Evolutionary conservation across 2,888 invertebrate genomes (phyloP), one percentile per base, ranked within the genome.

Genomic region (Caenorhabditis doughertyi): DNA sequence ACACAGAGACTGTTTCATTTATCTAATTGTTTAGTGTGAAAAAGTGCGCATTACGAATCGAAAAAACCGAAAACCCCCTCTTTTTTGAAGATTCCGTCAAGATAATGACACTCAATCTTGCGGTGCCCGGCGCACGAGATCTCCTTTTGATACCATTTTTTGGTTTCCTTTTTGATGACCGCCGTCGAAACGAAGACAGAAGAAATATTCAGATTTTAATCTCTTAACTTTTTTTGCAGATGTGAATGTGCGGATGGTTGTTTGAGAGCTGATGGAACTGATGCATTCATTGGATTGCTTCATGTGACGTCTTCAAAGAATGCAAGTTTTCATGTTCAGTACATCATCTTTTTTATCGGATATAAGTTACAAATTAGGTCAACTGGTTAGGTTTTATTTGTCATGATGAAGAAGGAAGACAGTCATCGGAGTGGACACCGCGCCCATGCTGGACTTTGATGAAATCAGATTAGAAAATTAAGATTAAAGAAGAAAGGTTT

Each of bases 181-280:
- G 44, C 55, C 29, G 44, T 32, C n/a, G n/a, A n/a, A n/a, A n/a
- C n/a, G n/a, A n/a, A n/a, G n/a, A n/a, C n/a, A 9, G 51, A 21
- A 51, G 51, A 23, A 25, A 1, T 11, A 25, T 13, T 13, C 7
- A 4, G 53, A 27, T 53, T 21, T 13, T 27, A 23, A 56, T 72
- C 27, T 60, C 21, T 23, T 44, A n/a, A n/a, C 47, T 5, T 21
- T 29, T 21, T 9, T 44, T 27, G 25, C 81, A 88, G 88, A 62
- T 89, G 89, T 60, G 83, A 84, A 64, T 89, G 89, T 53, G 74
- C 84, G 8, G 85, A 86, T 62, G 87, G 87, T 13, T 89, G 89
- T 68, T 27, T 65, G 9, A 47, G 88, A 29, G 83, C 76, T 5
- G 85, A 87, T 58, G 88, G 88, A 9, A 84, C 74, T n/a, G 85